Conservation (phyloP, 1,140 invertebrate genomes). For the Mya arenaria region DNA sequence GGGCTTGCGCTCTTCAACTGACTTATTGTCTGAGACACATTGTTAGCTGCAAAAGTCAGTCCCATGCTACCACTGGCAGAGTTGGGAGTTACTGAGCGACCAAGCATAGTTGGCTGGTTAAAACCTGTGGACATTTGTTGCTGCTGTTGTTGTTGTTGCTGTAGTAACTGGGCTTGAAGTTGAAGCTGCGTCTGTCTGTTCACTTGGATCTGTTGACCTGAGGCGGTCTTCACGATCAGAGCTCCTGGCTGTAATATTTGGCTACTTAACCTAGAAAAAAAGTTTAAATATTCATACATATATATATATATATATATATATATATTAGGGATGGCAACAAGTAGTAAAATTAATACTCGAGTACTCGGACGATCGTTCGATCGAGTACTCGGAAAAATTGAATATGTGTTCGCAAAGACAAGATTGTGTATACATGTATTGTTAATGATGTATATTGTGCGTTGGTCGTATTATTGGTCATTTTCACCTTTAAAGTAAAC, state of each 20-base stretch:
- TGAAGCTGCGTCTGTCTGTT: slow-evolving; percentile 28
- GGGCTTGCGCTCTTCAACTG: slow-evolving; percentile 24
- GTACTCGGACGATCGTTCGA: too few species aligned
- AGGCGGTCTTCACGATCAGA: slow-evolving; percentile 26
- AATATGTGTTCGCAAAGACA: too few species aligned
- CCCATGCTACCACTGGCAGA: background rate
- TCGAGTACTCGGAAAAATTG: too few species aligned
- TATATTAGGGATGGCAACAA: too few species aligned
- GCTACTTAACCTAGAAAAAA: slow-evolving; percentile 13
- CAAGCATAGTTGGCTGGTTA: slow-evolving; percentile 4
- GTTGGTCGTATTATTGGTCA: too few species aligned
- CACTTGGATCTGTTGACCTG: slow-evolving; percentile 16
- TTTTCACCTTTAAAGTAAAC: too few species aligned
- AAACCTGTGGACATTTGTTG: background rate
- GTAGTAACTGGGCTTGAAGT: slow-evolving; percentile 40
- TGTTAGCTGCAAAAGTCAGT: background rate
- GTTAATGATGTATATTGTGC: too few species aligned
- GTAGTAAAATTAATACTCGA: too few species aligned
- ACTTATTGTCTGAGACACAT: background rate
- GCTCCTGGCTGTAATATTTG: slow-evolving; percentile 31
- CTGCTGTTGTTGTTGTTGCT: slow-evolving; percentile 44
- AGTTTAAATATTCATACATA: too few species aligned
- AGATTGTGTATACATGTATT: too few species aligned
- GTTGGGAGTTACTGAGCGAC: slow-evolving; percentile 29
- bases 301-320: too few species aligned